Percentiles rank a stretch among this genome's conserved stretches.
These are phyloP conservation scores for Cynopterus sphinx DNA, from an alignment of 2,797 vertebrate genomes.

Conservation along the genomic window DNA sequence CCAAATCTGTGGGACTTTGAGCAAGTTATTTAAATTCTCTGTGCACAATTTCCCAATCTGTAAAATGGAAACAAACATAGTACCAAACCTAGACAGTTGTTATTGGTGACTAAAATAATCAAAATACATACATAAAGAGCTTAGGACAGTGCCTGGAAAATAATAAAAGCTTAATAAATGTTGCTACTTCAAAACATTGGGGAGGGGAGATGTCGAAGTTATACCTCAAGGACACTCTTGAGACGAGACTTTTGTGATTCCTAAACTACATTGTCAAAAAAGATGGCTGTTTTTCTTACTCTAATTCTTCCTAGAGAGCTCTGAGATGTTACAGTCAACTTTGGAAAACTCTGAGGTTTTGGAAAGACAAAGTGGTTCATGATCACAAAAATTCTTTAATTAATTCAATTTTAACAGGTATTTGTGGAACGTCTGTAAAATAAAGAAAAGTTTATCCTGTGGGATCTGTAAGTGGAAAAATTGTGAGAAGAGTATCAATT, in stretches of 20 bases:
- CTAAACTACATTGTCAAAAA: neutral
- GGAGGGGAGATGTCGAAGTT: neutral
- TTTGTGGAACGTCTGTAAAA: neutral
- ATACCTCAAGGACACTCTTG: neutral
- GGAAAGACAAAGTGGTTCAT: neutral
- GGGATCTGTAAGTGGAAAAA: neutral
- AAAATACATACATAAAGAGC: slow-evolving; percentile 3
- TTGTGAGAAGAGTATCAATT: neutral
- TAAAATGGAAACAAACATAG: neutral
- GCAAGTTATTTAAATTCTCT: neutral
- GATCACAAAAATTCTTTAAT: slow-evolving; percentile 15
- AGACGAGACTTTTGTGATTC: neutral
- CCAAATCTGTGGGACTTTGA: neutral
- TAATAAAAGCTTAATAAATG: slow-evolving; percentile 14
- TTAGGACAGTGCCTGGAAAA: neutral
- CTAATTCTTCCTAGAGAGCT: neutral
- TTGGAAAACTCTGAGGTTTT: neutral
- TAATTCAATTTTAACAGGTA: neutral
- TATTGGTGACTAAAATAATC: neutral
- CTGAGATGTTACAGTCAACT: neutral
- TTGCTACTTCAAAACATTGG: slow-evolving; percentile 9
- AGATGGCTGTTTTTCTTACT: neutral
- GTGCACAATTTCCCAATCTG: neutral
- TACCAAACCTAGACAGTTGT: neutral
- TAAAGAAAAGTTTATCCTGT: neutral